Conservation (phyloP, 2,888 invertebrate genomes). For the Malacosoma neustria region DNA sequence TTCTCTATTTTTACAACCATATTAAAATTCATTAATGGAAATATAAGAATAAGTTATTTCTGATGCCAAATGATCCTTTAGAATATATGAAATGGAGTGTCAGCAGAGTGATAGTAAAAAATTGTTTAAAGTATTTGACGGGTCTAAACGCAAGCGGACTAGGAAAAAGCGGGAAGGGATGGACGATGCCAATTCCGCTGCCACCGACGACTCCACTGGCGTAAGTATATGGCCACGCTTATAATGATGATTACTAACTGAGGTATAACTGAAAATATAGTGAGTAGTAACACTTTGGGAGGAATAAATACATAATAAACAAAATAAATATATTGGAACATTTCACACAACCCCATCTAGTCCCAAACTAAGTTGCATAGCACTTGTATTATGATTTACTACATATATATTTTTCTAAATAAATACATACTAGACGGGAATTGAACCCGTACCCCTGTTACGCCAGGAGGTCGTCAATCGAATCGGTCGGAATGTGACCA, state of each 20-base stretch:
- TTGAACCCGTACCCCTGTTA: too few species aligned
- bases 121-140: constrained; percentile 57
- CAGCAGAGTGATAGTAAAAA: constrained; percentile 59
- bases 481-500: too few species aligned
- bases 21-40: constrained; percentile 4
- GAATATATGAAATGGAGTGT: constrained; percentile 52
- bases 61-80: constrained; percentile 38
- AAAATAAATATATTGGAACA: too few species aligned
- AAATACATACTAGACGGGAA: too few species aligned
- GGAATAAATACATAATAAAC: too few species aligned
- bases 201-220: constrained; percentile 45
- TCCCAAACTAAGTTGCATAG: too few species aligned
- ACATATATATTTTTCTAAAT: too few species aligned
- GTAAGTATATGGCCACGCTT: constrained; percentile 35
- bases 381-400: too few species aligned
- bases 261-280: neutral
- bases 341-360: too few species aligned
- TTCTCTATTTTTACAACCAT: constrained; percentile 23
- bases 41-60: constrained; percentile 9
- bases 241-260: neutral
- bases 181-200: constrained; percentile 42
- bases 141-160: constrained; percentile 40
- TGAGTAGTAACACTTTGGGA: too few species aligned
- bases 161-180: constrained; percentile 41
- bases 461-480: too few species aligned